Conservation (phyloP, 1,140 invertebrate species). For the Delia radicum region DNA sequence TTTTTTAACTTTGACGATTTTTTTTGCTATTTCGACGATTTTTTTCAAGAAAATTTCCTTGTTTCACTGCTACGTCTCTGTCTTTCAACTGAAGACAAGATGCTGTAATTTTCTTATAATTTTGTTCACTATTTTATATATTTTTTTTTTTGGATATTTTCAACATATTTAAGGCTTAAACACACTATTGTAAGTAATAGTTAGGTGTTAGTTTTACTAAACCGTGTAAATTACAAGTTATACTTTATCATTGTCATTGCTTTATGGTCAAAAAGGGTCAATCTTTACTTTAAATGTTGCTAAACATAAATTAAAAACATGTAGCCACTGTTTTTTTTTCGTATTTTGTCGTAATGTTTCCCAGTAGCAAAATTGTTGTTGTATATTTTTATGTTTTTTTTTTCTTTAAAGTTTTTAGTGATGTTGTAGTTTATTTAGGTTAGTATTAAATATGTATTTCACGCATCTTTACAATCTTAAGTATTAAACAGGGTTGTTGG, state of each 20-base stretch:
- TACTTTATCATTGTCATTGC: constrained; percentile 22
- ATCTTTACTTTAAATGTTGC: neutral
- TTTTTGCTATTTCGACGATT: neutral
- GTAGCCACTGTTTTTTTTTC: neutral
- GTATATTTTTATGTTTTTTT: neutral
- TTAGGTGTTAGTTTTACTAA: neutral
- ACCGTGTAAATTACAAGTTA: constrained; percentile 19
- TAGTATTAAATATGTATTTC: neutral
- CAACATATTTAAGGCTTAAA: neutral
- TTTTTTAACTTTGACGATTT: too few relatives aligned
- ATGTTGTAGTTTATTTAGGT: neutral
- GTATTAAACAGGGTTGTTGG: neutral
- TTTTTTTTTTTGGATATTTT: neutral
- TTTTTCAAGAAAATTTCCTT: neutral
- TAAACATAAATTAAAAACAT: neutral
- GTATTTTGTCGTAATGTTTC: neutral
- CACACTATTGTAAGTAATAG: neutral
- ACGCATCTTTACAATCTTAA: constrained; percentile 1
- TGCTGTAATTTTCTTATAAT: neutral
- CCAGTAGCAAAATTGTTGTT: neutral
- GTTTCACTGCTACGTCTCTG: neutral
- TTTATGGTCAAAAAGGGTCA: constrained; percentile 20
- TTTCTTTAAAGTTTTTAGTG: neutral
- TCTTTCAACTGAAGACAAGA: neutral
- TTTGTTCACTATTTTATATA: neutral